Conservation (phyloP, 64 coral and sea anemone genomes). For the Astreopora myriophthalma region DNA sequence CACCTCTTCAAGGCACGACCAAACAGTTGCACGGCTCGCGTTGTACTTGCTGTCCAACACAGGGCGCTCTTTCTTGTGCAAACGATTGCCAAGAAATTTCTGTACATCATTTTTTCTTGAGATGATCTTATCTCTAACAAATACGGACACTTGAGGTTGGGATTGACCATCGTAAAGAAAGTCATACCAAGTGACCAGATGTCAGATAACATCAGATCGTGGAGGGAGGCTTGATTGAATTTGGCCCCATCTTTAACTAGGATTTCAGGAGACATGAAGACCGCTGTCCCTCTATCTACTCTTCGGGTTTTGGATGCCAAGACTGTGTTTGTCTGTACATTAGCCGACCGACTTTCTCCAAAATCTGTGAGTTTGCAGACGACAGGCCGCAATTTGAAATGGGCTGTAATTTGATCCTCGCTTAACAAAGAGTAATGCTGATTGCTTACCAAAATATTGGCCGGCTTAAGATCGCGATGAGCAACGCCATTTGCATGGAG, state of each 20-base stretch:
- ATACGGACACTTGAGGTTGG: constrained; percentile 19
- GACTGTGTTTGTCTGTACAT: constrained; percentile 1
- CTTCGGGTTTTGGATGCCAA: neutral
- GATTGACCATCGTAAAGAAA: constrained; percentile 46
- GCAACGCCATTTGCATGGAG: neutral
- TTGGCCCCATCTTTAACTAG: neutral
- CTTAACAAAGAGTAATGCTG: neutral
- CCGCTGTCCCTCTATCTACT: constrained; percentile 15
- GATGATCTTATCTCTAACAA: neutral
- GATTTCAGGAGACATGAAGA: constrained; percentile 46
- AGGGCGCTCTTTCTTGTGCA: neutral
- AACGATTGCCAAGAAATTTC: neutral
- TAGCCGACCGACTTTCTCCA: neutral
- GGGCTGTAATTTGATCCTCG: neutral
- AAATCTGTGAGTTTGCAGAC: neutral
- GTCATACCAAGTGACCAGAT: constrained; percentile 46
- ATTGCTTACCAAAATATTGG: constrained; percentile 1
- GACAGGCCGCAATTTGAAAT: neutral
- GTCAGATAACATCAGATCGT: constrained; percentile 40
- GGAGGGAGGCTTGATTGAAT: constrained; percentile 12
- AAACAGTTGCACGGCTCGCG: constrained; percentile 8
- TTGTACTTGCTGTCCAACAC: neutral
- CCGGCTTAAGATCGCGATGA: neutral
- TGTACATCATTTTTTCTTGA: neutral
- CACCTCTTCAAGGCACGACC: constrained; percentile 2